phyloP scores from a whole-genome alignment of 2,888 invertebrate genomes.

The Leptopilina myrica region DNA sequence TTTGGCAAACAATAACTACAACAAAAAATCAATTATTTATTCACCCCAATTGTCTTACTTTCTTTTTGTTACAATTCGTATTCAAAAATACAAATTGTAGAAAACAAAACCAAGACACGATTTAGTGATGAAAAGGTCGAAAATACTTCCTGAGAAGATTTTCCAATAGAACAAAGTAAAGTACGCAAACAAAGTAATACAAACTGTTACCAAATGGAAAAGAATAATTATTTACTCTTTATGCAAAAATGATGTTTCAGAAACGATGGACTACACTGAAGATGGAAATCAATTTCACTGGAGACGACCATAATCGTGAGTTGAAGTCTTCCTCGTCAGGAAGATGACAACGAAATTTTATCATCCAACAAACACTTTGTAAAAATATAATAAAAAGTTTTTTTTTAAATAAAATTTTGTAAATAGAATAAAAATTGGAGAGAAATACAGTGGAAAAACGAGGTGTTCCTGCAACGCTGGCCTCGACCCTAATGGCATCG shows the following conservation, averaged over 20 bases:
- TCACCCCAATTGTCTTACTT: too few species aligned
- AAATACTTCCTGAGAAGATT: too few species aligned
- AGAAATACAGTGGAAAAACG: constrained; percentile 54
- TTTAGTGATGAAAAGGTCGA: too few species aligned
- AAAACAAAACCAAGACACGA: too few species aligned
- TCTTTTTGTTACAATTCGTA: too few species aligned
- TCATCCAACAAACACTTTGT: background rate
- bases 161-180: too few species aligned
- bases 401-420: background rate
- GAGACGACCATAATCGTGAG: constrained; percentile 58
- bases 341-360: background rate
- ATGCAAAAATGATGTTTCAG: background rate
- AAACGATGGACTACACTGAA: constrained; percentile 56
- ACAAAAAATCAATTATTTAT: too few species aligned
- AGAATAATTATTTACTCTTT: background rate
- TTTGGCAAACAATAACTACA: too few species aligned
- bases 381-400: background rate
- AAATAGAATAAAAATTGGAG: background rate
- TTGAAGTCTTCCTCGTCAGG: constrained; percentile 41
- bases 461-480: constrained; percentile 67
- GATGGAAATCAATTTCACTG: constrained; percentile 51
- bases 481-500: constrained; percentile 70
- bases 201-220: too few species aligned
- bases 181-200: too few species aligned
- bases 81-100: too few species aligned